Percentiles rank a stretch among this genome's conserved stretches.
phyloP scores from a whole-genome alignment of 2,113 vertebrate genomes.

The Megaptera novaeangliae region DNA sequence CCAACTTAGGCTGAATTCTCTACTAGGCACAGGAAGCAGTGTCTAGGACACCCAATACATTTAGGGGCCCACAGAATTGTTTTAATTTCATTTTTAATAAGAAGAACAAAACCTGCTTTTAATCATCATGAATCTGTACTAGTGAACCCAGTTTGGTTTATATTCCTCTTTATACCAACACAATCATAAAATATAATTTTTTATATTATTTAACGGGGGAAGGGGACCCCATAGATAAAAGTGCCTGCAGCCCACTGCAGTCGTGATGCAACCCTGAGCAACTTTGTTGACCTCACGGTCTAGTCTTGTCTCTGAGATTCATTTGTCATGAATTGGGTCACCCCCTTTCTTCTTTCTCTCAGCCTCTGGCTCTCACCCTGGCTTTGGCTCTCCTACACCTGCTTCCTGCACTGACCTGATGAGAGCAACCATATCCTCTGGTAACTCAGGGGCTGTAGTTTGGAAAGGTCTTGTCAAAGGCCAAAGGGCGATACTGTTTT shows the following conservation, averaged over 20 bases:
- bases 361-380: not conserved
- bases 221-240: not conserved
- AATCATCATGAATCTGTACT: not conserved
- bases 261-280: fast-evolving
- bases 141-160: not conserved
- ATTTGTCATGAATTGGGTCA: not conserved
- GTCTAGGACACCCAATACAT: fast-evolving
- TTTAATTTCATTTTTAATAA: not conserved
- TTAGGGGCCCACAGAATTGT: not conserved
- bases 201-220: not conserved
- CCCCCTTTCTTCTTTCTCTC: not conserved
- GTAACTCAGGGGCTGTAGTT: not conserved
- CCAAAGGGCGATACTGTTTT: not conserved
- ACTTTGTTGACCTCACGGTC: not conserved
- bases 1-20: not conserved
- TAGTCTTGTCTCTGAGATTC: not conserved
- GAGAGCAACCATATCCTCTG: not conserved
- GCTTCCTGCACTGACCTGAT: not conserved
- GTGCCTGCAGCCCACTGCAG: not conserved
- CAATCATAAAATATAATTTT: not conserved
- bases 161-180: not conserved
- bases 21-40: not conserved
- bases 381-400: not conserved
- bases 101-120: not conserved
- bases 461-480: not conserved